Evolutionary conservation across 2,113 vertebrate genomes (phyloP), one percentile per base, ranked within the genome.

Genomic region (Pontoporia blainvillei): DNA sequence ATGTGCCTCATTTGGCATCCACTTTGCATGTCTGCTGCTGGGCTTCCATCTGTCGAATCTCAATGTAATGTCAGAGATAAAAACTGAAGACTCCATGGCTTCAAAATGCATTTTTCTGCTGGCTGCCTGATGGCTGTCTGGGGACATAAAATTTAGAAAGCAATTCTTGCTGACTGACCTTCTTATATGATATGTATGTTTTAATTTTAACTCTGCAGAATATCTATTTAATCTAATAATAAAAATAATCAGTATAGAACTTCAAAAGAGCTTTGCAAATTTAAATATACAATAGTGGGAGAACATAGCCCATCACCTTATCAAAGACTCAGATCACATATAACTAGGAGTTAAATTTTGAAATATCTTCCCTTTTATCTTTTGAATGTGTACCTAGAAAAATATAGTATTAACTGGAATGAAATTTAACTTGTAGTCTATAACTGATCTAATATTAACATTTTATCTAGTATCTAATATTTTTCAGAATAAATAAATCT

Each of bases 31-130:
- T 93, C 86, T 97, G 91, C 97, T 98, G 97, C 97, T 98, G 97
- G 90, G 93, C 36, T 94, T 92, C 97, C 97, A 98, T 97, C 98
- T 98, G 97, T 97, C 84, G 29, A 95, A 88, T 93, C 75, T 96
- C 96, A 94, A 82, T 54, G 71, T 94, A 97, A 96, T 96, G 96
- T 98, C 97, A 98, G 75, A 95, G 86, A 98, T 92, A 94, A 94
- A 97, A 98, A 96, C 95, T 97, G 96, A 96, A 96, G 95, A 95
- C 46, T 92, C 69, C 61, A 85, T 87, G 73, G 83, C 90, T 97
- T 96, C 86, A 83, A 96, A 96, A 94, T 75, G 95, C 83, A 94
- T 97, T 96, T 97, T 98, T 96, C 95, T 97, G 79, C 84, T 95
- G 89, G 79, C 90, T 98, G 96, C 96, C 96, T 97, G 90, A 97